These are phyloP conservation scores for Troides helena DNA, from an alignment of 2,888 invertebrate species.

Conservation along the genomic window DNA sequence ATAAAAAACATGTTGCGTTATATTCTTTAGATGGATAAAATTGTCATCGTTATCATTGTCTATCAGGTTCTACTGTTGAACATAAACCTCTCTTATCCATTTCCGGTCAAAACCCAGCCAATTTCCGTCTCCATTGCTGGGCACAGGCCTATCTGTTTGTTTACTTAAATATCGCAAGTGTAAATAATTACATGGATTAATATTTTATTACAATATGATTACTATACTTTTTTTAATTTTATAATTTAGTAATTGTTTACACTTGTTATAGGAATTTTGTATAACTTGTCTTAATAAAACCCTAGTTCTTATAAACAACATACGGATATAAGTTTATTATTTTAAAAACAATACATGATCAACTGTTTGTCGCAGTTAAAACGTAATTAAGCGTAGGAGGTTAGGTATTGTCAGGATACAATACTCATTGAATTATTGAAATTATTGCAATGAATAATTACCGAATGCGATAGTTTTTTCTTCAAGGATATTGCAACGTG, in stretches of 20 bases:
- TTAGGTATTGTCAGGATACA: neutral
- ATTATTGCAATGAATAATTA: conserved; percentile 5
- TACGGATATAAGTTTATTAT: neutral
- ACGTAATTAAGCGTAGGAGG: conserved; percentile 16
- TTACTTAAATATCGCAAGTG: no score
- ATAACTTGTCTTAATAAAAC: no score
- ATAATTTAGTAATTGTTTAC: no score
- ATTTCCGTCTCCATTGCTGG: no score
- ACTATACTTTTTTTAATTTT: no score
- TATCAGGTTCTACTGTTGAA: neutral
- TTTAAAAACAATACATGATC: neutral
- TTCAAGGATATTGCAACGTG: neutral
- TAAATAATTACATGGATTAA: no score
- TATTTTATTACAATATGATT: no score
- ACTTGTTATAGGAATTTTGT: no score
- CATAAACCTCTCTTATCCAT: no score
- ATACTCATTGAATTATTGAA: neutral
- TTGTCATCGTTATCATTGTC: neutral
- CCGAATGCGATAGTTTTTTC: neutral
- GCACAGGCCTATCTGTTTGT: no score
- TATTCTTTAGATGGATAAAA: neutral
- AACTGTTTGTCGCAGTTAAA: conserved; percentile 1
- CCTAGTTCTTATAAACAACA: neutral
- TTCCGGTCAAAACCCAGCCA: no score
- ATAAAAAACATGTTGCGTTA: neutral